Evolutionary conservation across 1,140 invertebrate species (phyloP), one percentile per base, ranked within the genome.

Genomic region (Macrotrachela quadricornifera): DNA sequence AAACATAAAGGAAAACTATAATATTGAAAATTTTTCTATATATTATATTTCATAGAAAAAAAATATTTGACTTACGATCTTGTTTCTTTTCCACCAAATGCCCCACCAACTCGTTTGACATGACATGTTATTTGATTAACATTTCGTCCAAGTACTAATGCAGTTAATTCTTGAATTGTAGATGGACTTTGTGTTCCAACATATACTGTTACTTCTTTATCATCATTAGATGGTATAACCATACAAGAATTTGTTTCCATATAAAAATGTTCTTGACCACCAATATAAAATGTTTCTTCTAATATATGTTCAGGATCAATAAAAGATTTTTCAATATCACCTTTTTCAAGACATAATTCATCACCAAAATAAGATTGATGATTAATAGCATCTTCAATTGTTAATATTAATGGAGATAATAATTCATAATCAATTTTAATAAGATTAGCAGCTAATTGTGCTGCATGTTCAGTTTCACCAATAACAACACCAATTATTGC

Each of bases 191-290:
- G 88, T 0, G 82, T 79, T 0, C 83, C 82, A 49, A 75, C 76
- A 61, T 81, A 79, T 12, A 94, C 63, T 68, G 90, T 84, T 51
- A 94, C 71, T 67, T 91, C 86, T 59, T 84, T 78, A 60, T 80
- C 76, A 63, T 83, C 81, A 2, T 30, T 30, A 51, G 77, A 79
- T 0, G 84, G 84, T 36, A 85, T 70, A 1, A 42, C 85, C 69
- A 37, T 64, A 60, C 9, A 76, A 47, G 58, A 64, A 12, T 88
- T 77, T 0, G 87, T 90, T 71, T 90, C 85, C 56, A 96, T 68
- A 69, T 96, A 95, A 71, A 95, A 95, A 67, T 96, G 90, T 67
- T 94, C 87, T 67, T 95, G 90, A 0, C 85, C 86, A 43, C 85
- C 85, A 59, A 81, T 80, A 57, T 79, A 75, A 43, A 83, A 72